A percentile compares a stretch with the other conserved stretches of the same genome.
phyloP scores from a whole-genome alignment of 2,797 vertebrate species.

The Eulemur rubriventer region DNA sequence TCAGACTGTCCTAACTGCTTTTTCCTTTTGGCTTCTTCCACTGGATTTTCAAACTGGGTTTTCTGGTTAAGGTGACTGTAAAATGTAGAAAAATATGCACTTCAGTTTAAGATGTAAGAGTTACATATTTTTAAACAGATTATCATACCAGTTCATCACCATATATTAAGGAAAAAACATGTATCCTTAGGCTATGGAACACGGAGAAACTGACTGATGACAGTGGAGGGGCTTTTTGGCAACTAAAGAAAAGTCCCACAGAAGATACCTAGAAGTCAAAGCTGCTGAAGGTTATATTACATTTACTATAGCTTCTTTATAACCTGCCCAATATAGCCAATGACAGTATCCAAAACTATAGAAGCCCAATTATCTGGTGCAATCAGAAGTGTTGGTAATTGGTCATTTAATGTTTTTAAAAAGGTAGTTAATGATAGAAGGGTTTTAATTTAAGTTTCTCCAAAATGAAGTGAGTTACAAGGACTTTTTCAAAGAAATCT shows the following conservation, averaged over 20 bases:
- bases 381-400: background rate
- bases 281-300: background rate
- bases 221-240: background rate
- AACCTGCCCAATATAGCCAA: background rate
- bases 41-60: constrained; percentile 99
- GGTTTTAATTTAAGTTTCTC: constrained; percentile 4
- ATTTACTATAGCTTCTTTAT: background rate
- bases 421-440: constrained; percentile 33
- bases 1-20: constrained; percentile 86
- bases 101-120: constrained; percentile 64
- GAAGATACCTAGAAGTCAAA: background rate
- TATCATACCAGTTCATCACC: background rate
- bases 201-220: background rate
- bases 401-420: background rate
- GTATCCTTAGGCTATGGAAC: background rate
- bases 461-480: constrained; percentile 9
- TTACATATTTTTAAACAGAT: background rate
- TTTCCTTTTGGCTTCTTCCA: constrained; percentile 95
- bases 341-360: background rate
- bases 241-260: background rate
- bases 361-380: background rate
- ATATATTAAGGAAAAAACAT: background rate
- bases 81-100: constrained; percentile 62
- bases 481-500: constrained; percentile 7
- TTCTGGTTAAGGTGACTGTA: constrained; percentile 98